phyloP scores from a whole-genome alignment of 2,797 vertebrate genomes.

The Leptoclinus maculatus region DNA sequence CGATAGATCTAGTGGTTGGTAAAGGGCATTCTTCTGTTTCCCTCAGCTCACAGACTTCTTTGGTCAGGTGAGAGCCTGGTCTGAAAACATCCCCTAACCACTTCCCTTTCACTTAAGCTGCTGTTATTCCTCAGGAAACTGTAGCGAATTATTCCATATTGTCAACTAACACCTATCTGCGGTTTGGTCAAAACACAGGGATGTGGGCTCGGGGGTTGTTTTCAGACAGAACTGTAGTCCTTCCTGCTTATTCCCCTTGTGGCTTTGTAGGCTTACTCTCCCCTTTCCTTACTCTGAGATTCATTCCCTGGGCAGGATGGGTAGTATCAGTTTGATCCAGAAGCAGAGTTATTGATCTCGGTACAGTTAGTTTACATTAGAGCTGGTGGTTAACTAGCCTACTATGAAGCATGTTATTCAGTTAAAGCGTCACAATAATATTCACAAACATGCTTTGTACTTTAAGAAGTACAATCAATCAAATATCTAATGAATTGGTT shows the following conservation, averaged over 20 bases:
- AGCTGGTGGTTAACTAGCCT: slow-evolving; percentile 5
- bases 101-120: slow-evolving; percentile 15
- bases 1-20: slow-evolving; percentile 70
- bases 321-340: slow-evolving; percentile 17
- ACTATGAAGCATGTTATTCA: slow-evolving; percentile 6
- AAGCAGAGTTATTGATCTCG: background rate
- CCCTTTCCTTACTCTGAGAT: slow-evolving; percentile 25
- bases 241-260: slow-evolving; percentile 54
- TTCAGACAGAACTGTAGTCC: slow-evolving; percentile 70
- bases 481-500: background rate
- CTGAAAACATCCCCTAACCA: slow-evolving; percentile 76
- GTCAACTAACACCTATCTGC: slow-evolving; percentile 1
- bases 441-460: background rate
- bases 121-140: slow-evolving; percentile 22
- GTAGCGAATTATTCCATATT: no score
- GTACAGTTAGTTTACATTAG: slow-evolving; percentile 16
- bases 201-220: slow-evolving; percentile 68
- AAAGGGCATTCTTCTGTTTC: slow-evolving; percentile 81
- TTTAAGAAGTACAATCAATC: background rate
- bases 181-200: slow-evolving; percentile 47
- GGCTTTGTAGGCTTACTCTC: slow-evolving; percentile 53
- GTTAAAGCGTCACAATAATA: background rate
- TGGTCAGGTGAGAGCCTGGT: slow-evolving; percentile 80
- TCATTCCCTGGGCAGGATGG: slow-evolving; percentile 37
- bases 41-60: slow-evolving; percentile 80